Conservation (phyloP, 1,140 invertebrate genomes). For the Nephila pilipes region DNA sequence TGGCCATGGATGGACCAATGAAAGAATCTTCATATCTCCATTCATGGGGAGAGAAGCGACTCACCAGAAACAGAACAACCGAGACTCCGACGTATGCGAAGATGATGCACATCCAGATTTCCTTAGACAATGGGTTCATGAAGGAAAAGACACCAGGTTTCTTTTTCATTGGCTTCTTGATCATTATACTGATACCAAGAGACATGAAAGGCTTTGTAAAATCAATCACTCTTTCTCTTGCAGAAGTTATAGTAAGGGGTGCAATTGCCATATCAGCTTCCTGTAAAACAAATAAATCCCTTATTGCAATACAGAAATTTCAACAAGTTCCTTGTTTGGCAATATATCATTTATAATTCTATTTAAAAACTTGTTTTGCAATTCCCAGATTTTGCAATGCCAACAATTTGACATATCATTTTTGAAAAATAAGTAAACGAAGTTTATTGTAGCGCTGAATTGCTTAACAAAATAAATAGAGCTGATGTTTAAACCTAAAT, state of each 20-base stretch:
- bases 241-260: constrained; percentile 83
- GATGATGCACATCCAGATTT: constrained; percentile 84
- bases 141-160: constrained; percentile 83
- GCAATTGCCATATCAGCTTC: constrained; percentile 84
- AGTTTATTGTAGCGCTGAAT: too few species aligned
- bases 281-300: constrained; percentile 78
- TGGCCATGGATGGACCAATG: constrained; percentile 82
- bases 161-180: constrained; percentile 84
- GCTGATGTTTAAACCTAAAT: too few species aligned
- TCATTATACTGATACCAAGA: constrained; percentile 85
- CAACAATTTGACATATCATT: too few species aligned
- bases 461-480: too few species aligned
- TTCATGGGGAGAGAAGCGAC: constrained; percentile 84
- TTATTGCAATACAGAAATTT: too few species aligned
- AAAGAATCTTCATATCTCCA: constrained; percentile 81
- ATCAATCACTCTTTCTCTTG: constrained; percentile 84
- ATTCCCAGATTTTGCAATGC: too few species aligned
- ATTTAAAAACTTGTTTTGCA: too few species aligned
- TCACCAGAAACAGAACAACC: constrained; percentile 83
- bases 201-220: constrained; percentile 85
- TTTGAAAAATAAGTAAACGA: too few species aligned
- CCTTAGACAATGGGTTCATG: constrained; percentile 84
- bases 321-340: too few species aligned
- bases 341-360: too few species aligned
- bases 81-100: constrained; percentile 83